Conservation (phyloP, 2,888 invertebrate genomes). For the Lamellibrachia satsuma region DNA sequence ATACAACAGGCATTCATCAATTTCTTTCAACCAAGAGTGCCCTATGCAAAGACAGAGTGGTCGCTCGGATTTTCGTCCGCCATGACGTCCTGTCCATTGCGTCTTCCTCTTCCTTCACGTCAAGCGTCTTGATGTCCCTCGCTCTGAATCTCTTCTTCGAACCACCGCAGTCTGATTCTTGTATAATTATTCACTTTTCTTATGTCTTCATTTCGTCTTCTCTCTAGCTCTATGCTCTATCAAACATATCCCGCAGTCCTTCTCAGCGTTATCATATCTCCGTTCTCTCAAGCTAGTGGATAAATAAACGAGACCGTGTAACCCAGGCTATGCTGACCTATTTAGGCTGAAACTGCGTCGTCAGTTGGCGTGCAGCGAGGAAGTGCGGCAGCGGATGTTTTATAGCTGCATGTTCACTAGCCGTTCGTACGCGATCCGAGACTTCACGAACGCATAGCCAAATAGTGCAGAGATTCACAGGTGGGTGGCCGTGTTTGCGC, state of each 20-base stretch:
- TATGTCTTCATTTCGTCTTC: too few relatives aligned
- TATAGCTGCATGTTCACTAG: not conserved
- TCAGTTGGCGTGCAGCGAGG: slow-evolving; percentile 13
- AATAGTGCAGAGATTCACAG: not conserved
- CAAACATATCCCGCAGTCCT: not conserved
- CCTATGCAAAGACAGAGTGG: too few relatives aligned
- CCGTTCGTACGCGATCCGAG: not conserved
- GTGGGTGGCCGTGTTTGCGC: not conserved
- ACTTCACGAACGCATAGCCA: not conserved
- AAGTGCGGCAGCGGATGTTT: not conserved
- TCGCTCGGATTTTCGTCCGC: too few relatives aligned
- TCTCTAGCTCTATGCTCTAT: too few relatives aligned
- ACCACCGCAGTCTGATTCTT: too few relatives aligned
- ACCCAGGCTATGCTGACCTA: not conserved
- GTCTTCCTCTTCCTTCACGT: too few relatives aligned
- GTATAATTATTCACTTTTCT: too few relatives aligned
- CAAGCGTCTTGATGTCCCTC: too few relatives aligned
- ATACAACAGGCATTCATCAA: too few relatives aligned
- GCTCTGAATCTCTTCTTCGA: too few relatives aligned
- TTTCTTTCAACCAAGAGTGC: too few relatives aligned
- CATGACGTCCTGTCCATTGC: too few relatives aligned
- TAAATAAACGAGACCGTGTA: not conserved
- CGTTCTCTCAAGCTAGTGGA: not conserved
- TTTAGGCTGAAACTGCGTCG: not conserved
- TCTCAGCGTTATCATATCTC: not conserved